Base-by-base conservation (phyloP, 2,113 vertebrate species). In the Xiphias gladius region DNA sequence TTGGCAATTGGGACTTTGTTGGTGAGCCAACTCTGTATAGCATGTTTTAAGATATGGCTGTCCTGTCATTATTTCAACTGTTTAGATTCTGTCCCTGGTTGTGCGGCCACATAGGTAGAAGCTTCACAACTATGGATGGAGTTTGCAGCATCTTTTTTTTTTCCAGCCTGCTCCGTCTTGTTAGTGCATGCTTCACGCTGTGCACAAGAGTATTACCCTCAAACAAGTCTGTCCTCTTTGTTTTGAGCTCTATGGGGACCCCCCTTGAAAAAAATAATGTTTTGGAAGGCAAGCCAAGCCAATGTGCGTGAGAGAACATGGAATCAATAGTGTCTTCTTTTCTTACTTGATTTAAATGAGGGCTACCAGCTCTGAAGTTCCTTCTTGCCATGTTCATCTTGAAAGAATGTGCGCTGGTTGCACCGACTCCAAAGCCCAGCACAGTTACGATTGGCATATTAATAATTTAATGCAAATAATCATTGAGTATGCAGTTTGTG, bases 391-490 rank as follows among this genome's bases (percentile, higher is more conserved):
- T 91, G 93, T 91, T 94, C 91, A 91, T 94, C 93, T 93, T 94
- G 91, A 94, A 95, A 93, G 93, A 94, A 93, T 91, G 86, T 70
- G 88, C 48, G 81, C 90, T 75, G 82, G 86, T 88, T 91, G 89
- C 91, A 82, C 91, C 59, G 90, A 93, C 93, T 94, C 92, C 92
- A 94, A 95, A 92, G 92, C 89, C 90, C 90, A 84, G 88, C 91
- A 82, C 90, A 91, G 91, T 94, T 94, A 92, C 92, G 91, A 94
- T 89, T 86, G 89, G 85, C 77, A 88, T 92, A 95, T 95, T 92
- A 94, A 95, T 94, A 93, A 95, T 94, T 94, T 92, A 94, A 94
- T 90, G 87, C 92, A 95, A 94, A 95, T 93, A 94, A 95, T 93
- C 89, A 95, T 94, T 91, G 90, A 90, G 91, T 91, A 94, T 95